Evolutionary conservation across 2,888 invertebrate species (phyloP).

Genomic region (Temnothorax rugatulus): DNA sequence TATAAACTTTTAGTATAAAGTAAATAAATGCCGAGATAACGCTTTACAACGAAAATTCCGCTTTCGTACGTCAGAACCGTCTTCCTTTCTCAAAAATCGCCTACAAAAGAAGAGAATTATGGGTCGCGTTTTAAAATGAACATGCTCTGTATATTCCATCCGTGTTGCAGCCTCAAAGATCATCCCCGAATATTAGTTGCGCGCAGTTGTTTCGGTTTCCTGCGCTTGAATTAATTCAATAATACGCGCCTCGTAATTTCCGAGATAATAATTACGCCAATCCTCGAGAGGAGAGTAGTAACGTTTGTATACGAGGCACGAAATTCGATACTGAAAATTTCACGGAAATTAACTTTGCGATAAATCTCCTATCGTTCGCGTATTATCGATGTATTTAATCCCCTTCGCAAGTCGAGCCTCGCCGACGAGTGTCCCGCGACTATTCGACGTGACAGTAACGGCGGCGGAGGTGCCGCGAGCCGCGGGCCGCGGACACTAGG

Average conservation of each 20-base stretch:
- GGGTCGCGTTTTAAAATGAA: conserved; percentile 28
- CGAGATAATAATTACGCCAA: conserved; percentile 6
- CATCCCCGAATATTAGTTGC: background rate
- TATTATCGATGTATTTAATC: background rate
- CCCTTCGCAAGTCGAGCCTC: conserved; percentile 17
- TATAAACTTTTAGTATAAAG: background rate
- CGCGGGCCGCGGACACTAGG: conserved; percentile 79
- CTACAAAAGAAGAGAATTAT: conserved; percentile 21
- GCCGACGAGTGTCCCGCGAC: conserved; percentile 50
- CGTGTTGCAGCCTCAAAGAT: background rate
- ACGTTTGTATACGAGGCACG: background rate
- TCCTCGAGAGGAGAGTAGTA: background rate
- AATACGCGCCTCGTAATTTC: background rate
- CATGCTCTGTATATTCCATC: background rate
- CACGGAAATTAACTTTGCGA: background rate
- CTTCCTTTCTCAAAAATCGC: conserved; percentile 28
- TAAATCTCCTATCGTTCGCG: background rate
- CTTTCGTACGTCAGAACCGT: conserved; percentile 28
- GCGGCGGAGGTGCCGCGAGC: conserved; percentile 75
- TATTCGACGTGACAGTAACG: conserved; percentile 58
- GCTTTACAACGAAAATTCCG: conserved; percentile 31
- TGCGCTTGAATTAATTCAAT: conserved; percentile 2
- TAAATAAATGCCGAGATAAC: conserved; percentile 21
- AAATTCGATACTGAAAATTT: conserved; percentile 7
- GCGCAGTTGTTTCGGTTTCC: background rate